Conservation (phyloP, 2,888 invertebrate genomes). For the Shargacucullia verbasci region DNA sequence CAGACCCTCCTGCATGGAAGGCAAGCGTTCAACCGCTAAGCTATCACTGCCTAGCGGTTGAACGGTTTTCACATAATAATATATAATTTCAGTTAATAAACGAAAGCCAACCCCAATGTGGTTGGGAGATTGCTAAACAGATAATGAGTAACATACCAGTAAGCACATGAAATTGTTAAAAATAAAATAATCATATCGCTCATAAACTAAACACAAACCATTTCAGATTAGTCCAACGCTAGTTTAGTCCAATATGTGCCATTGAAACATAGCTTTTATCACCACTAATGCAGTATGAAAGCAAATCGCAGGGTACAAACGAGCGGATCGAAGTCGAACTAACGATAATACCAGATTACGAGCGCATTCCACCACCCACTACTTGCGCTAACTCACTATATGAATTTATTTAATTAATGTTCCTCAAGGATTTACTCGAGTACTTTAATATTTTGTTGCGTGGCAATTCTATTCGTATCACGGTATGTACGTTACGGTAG, state of each 20-base stretch:
- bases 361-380: slow-evolving; percentile 18
- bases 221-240: slow-evolving; percentile 8
- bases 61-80: too few species aligned
- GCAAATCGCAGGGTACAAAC: slow-evolving; percentile 47
- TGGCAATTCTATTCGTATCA: too few species aligned
- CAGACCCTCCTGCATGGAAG: too few species aligned
- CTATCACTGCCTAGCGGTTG: too few species aligned
- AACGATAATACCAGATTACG: slow-evolving; percentile 42
- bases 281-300: slow-evolving; percentile 42
- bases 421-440: slow-evolving; percentile 22
- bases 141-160: too few species aligned
- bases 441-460: slow-evolving; percentile 14
- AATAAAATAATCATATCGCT: too few species aligned
- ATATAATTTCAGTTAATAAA: too few species aligned
- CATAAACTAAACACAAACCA: slow-evolving; percentile 7
- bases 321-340: slow-evolving; percentile 40
- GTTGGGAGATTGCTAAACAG: too few species aligned
- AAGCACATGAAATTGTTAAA: too few species aligned
- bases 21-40: too few species aligned
- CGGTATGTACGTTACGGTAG: too few species aligned
- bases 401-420: slow-evolving; percentile 47
- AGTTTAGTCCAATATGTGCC: slow-evolving; percentile 18
- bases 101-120: too few species aligned
- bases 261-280: slow-evolving; percentile 24
- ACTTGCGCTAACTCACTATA: slow-evolving; percentile 29